Evolutionary conservation across 2,113 vertebrate species (phyloP).

Genomic region (human (Homo sapiens)): DNA sequence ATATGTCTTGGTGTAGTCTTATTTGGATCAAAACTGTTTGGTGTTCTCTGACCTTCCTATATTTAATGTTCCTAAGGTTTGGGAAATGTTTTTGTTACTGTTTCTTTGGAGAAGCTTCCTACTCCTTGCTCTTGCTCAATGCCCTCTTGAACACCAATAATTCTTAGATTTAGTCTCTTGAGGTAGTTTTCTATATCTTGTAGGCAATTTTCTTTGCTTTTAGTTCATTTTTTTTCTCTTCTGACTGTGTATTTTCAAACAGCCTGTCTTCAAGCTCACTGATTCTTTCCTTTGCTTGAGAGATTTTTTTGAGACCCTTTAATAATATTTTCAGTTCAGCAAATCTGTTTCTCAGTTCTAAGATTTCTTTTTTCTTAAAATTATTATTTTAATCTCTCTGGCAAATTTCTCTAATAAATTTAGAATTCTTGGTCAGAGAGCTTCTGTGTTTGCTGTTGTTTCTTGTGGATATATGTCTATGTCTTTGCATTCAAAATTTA

Average conservation of each 20-base stretch:
- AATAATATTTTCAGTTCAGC: neutral
- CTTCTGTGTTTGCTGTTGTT: neutral
- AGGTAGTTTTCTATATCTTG: neutral
- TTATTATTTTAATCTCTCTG: neutral
- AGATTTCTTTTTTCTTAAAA: neutral
- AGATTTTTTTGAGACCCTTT: neutral
- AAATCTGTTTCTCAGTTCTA: neutral
- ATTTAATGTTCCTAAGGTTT: neutral
- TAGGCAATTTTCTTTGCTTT: neutral
- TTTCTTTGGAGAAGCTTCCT: neutral
- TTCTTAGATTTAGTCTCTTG: neutral
- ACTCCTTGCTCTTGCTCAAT: neutral
- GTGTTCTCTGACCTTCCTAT: neutral
- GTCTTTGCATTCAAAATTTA: neutral
- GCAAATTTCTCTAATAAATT: neutral
- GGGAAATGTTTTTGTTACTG: neutral
- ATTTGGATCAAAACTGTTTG: neutral
- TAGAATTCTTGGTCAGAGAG: neutral
- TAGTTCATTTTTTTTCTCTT: neutral
- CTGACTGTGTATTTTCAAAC: neutral
- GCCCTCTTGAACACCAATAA: neutral
- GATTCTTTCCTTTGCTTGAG: neutral
- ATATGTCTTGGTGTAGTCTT: neutral
- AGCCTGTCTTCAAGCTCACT: neutral
- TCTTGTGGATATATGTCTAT: neutral